Evolutionary conservation across 2,797 vertebrate species (phyloP), one percentile per base, ranked within the genome.

Genomic region (Crenichthys baileyi): DNA sequence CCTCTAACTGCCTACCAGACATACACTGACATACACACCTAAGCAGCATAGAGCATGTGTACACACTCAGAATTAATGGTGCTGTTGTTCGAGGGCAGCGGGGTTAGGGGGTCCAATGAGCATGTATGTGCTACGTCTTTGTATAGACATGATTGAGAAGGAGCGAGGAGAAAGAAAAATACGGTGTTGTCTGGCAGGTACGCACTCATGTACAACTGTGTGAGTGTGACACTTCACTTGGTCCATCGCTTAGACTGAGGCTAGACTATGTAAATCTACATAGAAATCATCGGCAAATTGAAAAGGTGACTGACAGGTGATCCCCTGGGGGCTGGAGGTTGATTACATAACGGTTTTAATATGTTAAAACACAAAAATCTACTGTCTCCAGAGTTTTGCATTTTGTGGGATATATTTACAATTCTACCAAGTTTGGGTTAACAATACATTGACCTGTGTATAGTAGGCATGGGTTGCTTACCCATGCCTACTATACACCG

Each of bases 1-100:
- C 94, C 96, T 94, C 96, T 91, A 94, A 96, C 96, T 95, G 85
- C 86, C 85, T 85, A 87, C 80, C 87, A 90, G 73, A 90, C 87
- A 85, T n/a, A 70, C 84, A 83, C 61, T n/a, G 15, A 80, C 85
- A 84, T 58, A 91, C 89, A 90, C 90, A 89, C 87, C 78, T 83
- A 78, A 22, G 79, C 82, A 84, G 83, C 85, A 83, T 83, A 85
- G 77, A 85, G 79, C 85, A 86, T 86, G 88, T 85, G 79, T 84
- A 85, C 82, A 85, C 82, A 82, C 82, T 76, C 82, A 65, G 84
- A 79, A 90, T 93, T 92, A 93, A 93, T 92, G 90, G 87, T 81
- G 29, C 78, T 91, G 82, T 86, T 93, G 91, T 92, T 88, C 65
- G 16, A 29, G 70, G 86, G 82, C 80, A 60, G 78, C 76, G 11